A percentile compares a stretch with the other conserved stretches of the same genome.
Evolutionary conservation across 2,888 invertebrate genomes (phyloP).

Genomic region (Anthophora plumipes): DNA sequence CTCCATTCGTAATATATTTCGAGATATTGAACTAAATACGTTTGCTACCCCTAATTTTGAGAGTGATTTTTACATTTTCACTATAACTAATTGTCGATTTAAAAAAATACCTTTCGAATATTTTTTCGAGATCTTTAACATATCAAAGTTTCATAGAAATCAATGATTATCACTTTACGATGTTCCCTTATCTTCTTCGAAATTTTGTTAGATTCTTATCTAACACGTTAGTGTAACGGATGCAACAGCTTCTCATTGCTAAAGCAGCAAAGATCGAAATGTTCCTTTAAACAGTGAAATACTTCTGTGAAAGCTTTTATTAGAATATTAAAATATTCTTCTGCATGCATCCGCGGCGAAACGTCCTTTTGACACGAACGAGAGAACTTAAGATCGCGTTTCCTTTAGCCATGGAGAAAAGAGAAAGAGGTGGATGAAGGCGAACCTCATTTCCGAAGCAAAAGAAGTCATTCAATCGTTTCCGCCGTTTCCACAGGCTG

Average conservation of each 20-base stretch:
- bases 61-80: too few relatives aligned
- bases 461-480: constrained; percentile 51
- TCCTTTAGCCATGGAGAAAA: constrained; percentile 26
- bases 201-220: too few relatives aligned
- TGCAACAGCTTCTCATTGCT: not conserved
- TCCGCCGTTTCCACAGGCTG: constrained; percentile 28
- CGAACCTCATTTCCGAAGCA: constrained; percentile 58
- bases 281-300: constrained; percentile 12
- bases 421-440: constrained; percentile 1
- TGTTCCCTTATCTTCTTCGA: too few relatives aligned
- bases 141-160: too few relatives aligned
- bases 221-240: too few relatives aligned
- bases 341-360: not conserved
- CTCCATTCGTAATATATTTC: too few relatives aligned
- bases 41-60: too few relatives aligned
- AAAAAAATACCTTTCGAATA: too few relatives aligned
- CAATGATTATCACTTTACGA: too few relatives aligned
- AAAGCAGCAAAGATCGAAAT: not conserved
- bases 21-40: too few relatives aligned
- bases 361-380: constrained; percentile 22
- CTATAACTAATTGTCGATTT: too few relatives aligned
- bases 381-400: constrained; percentile 40
- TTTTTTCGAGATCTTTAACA: too few relatives aligned
- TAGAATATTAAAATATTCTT: constrained; percentile 33
- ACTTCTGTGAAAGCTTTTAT: constrained; percentile 6